Evolutionary conservation across 64 coral and sea anemone species (phyloP), one percentile per base, ranked within the genome.

Genomic region (Montipora efflorescens): DNA sequence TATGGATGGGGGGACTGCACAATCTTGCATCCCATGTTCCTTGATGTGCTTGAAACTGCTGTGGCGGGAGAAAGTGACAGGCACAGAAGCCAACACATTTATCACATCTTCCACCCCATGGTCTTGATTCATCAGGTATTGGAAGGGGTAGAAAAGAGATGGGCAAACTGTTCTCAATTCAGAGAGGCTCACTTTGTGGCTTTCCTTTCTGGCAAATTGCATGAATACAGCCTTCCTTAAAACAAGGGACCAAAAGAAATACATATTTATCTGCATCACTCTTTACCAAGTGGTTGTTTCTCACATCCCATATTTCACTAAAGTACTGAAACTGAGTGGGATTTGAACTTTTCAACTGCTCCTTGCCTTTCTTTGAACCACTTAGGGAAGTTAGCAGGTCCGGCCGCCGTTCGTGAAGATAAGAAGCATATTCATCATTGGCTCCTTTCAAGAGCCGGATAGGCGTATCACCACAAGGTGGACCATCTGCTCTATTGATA

Each of bases 21-120:
- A 89, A 11, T 88, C 92, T 46, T 22, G 53, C 16, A 49, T 82
- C 1, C 92, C 77, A 83, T 82, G 9, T 47, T 4, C 4, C 69
- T 94, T 15, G 62, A 89, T n/a, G 21, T 89, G 68, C 62, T 74
- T 22, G 9, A 87, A 82, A 43, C 66, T 83, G 23, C 68, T 25
- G 21, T 75, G 92, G 86, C 47, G 84, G 64, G 2, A 94, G 75
- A 45, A 88, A 94, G n/a, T 94, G 87, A 2, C 92, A 77, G 62
- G 92, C 75, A 83, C 92, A 94, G n/a, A 52, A 78, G 2, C 78
- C 86, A 55, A 10, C 4, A 76, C 85, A 94, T 18, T 75, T 75
- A 0, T 82, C 15, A 83, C 92, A 94, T 8, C 4, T 64, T 74
- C 75, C 78, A 82, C 92, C 92, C 92, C 92, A 94, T 47, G 85